Conservation (phyloP, 92 coral and sea anemone genomes). For the Epizoanthus scotinus region DNA sequence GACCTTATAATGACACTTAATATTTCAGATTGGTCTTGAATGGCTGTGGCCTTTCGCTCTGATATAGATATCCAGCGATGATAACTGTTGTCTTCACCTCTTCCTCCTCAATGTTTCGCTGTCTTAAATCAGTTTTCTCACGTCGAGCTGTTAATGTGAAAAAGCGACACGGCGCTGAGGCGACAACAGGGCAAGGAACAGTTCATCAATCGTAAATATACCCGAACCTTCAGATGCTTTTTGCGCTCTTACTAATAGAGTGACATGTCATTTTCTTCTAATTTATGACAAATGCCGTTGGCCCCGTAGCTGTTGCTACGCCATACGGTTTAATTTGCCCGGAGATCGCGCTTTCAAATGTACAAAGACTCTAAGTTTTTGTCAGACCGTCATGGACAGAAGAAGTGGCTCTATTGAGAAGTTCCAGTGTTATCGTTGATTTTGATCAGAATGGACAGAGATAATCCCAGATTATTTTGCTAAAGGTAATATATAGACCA, state of each 20-base stretch:
- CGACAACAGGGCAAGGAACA: slow-evolving; percentile 21
- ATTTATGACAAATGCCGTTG: slow-evolving; percentile 11
- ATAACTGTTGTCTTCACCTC: slow-evolving; percentile 27
- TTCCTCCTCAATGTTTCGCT: not conserved
- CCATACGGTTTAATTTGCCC: slow-evolving; percentile 36
- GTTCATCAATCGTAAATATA: slow-evolving; percentile 36
- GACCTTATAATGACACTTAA: not conserved
- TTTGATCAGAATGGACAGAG: not conserved
- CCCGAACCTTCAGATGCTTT: slow-evolving; percentile 10
- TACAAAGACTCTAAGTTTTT: slow-evolving; percentile 21
- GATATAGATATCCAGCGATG: slow-evolving; percentile 19
- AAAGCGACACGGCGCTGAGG: slow-evolving; percentile 11
- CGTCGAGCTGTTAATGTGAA: slow-evolving; percentile 46
- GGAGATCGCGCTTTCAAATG: not conserved
- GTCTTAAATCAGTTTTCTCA: slow-evolving; percentile 13
- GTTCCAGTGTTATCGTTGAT: no score
- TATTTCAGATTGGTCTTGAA: slow-evolving; percentile 15
- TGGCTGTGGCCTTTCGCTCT: not conserved
- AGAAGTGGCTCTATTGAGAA: not conserved
- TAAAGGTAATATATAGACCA: slow-evolving; percentile 1
- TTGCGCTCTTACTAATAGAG: not conserved
- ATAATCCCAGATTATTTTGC: slow-evolving; percentile 10
- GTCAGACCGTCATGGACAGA: not conserved
- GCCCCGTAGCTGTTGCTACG: slow-evolving; percentile 22
- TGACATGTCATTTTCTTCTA: slow-evolving; percentile 28